A percentile compares a stretch with the other conserved stretches of the same genome.
Evolutionary conservation across 2,113 vertebrate species (phyloP).

Genomic region (Neoarius graeffei): DNA sequence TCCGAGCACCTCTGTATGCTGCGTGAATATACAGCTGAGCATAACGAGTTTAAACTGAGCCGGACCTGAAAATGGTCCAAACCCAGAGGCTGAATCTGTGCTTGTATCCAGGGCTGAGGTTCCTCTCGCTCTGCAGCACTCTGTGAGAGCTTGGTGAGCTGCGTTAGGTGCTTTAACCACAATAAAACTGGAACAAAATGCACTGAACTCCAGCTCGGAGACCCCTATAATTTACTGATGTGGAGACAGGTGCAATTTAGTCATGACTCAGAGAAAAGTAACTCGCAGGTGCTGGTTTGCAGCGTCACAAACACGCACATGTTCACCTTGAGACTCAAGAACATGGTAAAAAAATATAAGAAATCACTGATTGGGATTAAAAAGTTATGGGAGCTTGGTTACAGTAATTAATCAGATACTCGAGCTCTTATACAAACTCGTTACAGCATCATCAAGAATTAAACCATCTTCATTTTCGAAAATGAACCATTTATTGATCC

Average conservation of each 20-base stretch:
- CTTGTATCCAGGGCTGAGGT: background rate
- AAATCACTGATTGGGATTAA: background rate
- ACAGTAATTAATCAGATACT: background rate
- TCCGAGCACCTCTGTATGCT: background rate
- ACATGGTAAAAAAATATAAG: too few species aligned
- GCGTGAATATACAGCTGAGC: background rate
- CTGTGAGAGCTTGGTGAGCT: too few species aligned
- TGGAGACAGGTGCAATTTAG: conserved; percentile 4
- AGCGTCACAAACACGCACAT: background rate
- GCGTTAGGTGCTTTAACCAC: background rate
- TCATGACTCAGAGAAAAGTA: background rate
- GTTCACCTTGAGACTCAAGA: background rate
- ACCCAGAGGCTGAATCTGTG: background rate
- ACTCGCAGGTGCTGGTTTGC: background rate
- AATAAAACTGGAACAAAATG: background rate
- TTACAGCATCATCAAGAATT: background rate
- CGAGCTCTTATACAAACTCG: background rate
- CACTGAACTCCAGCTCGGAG: background rate
- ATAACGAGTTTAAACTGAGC: background rate
- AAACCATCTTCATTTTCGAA: background rate
- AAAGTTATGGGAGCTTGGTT: background rate
- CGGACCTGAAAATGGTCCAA: background rate
- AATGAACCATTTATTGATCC: background rate
- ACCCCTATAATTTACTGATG: background rate
- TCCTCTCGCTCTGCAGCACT: background rate